Conservation (phyloP, 2,888 invertebrate species). For the Hypomecis atomaria region DNA sequence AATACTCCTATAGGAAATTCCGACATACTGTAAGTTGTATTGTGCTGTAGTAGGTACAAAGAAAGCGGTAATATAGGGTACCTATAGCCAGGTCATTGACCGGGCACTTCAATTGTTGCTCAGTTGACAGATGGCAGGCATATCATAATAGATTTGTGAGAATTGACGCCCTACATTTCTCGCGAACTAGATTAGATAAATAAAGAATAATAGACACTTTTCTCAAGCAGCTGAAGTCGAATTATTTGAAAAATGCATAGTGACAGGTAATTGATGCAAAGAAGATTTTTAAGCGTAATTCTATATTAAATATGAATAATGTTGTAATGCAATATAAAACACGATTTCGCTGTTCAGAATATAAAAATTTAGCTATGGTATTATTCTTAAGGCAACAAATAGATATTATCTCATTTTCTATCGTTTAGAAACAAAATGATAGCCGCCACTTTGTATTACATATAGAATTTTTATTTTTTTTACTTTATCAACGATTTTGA, state of each 20-base stretch:
- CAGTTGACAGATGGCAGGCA: conserved; percentile 49
- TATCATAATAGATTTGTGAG: conserved; percentile 56
- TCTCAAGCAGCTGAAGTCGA: conserved; percentile 20
- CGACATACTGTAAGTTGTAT: background rate
- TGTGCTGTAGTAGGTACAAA: background rate
- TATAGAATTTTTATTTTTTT: too few species aligned
- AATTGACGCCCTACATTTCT: conserved; percentile 56
- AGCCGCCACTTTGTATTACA: too few species aligned
- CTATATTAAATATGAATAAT: too few species aligned
- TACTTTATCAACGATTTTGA: too few species aligned
- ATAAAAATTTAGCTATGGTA: too few species aligned
- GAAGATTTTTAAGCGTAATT: too few species aligned
- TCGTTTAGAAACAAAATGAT: too few species aligned
- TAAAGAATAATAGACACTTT: conserved; percentile 26
- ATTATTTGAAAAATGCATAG: conserved; percentile 17
- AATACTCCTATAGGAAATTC: background rate
- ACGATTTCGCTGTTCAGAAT: too few species aligned
- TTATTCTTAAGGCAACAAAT: too few species aligned
- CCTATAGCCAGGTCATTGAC: conserved; percentile 33
- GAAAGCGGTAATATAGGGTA: conserved; percentile 24
- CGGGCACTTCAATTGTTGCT: conserved; percentile 36
- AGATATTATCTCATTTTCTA: too few species aligned
- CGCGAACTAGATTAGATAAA: conserved; percentile 47
- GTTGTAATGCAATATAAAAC: too few species aligned
- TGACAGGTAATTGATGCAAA: background rate